These are phyloP conservation scores for Epinephelus malabaricus DNA, from an alignment of 2,797 vertebrate genomes.

Conservation along the genomic window DNA sequence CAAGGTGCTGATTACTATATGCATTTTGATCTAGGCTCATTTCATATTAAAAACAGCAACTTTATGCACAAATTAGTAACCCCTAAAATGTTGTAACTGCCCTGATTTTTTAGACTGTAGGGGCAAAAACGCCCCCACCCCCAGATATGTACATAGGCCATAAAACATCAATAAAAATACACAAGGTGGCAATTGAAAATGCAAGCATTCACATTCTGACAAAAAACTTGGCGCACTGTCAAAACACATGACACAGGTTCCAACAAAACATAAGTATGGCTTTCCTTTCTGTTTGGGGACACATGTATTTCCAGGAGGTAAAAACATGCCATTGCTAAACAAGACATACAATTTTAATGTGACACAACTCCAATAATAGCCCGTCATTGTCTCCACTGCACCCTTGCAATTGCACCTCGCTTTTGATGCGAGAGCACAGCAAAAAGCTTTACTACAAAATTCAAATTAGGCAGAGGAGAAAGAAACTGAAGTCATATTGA, in stretches of 20 bases:
- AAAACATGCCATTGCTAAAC: slow-evolving; percentile 20
- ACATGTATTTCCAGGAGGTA: slow-evolving; percentile 19
- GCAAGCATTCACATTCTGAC: neutral
- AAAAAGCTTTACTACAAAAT: slow-evolving; percentile 35
- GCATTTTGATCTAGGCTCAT: no score
- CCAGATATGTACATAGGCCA: neutral
- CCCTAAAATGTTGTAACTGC: no score
- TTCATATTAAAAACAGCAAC: no score
- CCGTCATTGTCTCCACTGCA: neutral
- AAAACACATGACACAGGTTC: neutral
- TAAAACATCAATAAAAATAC: slow-evolving; percentile 16
- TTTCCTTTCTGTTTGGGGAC: slow-evolving; percentile 24
- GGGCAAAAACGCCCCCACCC: no score
- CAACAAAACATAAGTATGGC: neutral
- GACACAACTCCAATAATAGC: slow-evolving; percentile 26
- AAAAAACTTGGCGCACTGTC: no score
- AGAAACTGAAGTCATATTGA: slow-evolving; percentile 26
- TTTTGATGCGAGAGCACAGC: slow-evolving; percentile 23
- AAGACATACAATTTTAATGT: slow-evolving; percentile 31
- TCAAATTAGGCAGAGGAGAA: slow-evolving; percentile 38
- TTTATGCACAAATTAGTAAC: no score
- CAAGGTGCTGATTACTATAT: no score
- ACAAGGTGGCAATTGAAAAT: slow-evolving; percentile 29
- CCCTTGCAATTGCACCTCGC: neutral
- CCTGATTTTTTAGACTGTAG: no score